Base-by-base conservation (phyloP, 2,888 invertebrate genomes). In the Drosophila rubida region DNA sequence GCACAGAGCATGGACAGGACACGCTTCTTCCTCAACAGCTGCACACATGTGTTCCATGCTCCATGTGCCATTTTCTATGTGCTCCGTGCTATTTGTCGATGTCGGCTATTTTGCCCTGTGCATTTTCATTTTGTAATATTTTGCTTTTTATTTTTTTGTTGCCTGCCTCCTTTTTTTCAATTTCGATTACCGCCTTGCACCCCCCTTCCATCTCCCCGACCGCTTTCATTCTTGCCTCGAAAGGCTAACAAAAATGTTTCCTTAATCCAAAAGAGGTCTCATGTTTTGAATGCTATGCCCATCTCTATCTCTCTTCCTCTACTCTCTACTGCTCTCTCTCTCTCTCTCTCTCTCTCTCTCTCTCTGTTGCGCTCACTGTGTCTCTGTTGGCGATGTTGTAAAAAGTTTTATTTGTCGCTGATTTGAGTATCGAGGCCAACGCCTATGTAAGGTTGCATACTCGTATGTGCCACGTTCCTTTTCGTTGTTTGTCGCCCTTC, bases 401-500 rank as follows among this genome's bases (percentile, higher is more conserved):
- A 71, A 81, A 78, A 80, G 73, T 78, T 81, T 75, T 78, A 81
- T 80, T 76, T 80, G 81, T 81, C 78, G 76, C 81, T 81, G 79
- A 81, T 81, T 81, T 81, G 73, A 69, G 70, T 76, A 80, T 78
- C 79, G 79, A 78, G 81, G 79, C 66, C 76, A 81, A 71, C 73
- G 78, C 70, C 74, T 65, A 74, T 76, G 60, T 60, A 62, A 45
- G 55, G 16, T 41, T 30, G 39, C 45, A 14, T 61, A 27, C 53
- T 76, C 67, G 58, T 55, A 54, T 77, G 59, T 58, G 48, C 55
- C 61, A 50, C 45, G 39, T 67, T 57, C 58, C 54, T 57, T 50
- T 14, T 11, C 39, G 37, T 57, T 41, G 44, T 68, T 49, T 42
- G 30, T 25, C 35, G 13, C 16, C 25, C 9, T 19, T 53, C 57